These are phyloP conservation scores for Peromyscus maniculatus DNA, from an alignment of 2,113 vertebrate genomes.

Conservation along the genomic window DNA sequence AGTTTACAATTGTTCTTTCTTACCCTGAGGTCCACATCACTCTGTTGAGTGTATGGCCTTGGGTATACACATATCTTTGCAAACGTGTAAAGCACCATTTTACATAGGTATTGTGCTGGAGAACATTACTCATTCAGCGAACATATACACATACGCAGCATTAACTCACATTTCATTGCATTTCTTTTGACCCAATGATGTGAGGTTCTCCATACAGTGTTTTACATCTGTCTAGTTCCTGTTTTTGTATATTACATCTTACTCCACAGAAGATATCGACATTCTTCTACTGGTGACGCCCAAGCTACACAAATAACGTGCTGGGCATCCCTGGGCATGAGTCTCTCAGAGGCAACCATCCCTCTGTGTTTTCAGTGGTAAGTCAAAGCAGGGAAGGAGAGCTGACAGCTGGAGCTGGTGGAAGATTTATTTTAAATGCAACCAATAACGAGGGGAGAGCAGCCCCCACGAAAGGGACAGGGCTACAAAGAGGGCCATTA, in stretches of 20 bases:
- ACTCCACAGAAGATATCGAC: too few species aligned
- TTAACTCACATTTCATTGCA: neutral
- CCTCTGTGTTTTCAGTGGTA: slow-evolving; percentile 39
- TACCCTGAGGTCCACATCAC: neutral
- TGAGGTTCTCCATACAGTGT: neutral
- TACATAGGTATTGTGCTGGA: neutral
- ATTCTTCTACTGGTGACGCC: neutral
- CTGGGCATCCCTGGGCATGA: slow-evolving; percentile 14
- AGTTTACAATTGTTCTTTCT: neutral
- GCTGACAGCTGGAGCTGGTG: slow-evolving; percentile 52
- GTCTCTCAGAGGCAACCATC: slow-evolving; percentile 39
- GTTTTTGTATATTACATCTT: neutral
- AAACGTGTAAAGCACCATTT: neutral
- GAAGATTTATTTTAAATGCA: slow-evolving; percentile 75
- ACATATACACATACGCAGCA: neutral
- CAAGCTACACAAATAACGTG: neutral
- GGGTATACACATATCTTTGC: neutral
- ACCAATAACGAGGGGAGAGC: slow-evolving; percentile 61
- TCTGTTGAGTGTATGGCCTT: neutral
- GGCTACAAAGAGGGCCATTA: slow-evolving; percentile 81
- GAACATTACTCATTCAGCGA: neutral
- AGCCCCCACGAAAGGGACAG: slow-evolving; percentile 65
- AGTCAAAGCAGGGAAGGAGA: slow-evolving; percentile 57
- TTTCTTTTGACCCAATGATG: neutral
- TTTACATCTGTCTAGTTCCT: neutral